Evolutionary conservation across 2,113 vertebrate species (phyloP), one percentile per base, ranked within the genome.

Genomic region (Stegastes partitus): DNA sequence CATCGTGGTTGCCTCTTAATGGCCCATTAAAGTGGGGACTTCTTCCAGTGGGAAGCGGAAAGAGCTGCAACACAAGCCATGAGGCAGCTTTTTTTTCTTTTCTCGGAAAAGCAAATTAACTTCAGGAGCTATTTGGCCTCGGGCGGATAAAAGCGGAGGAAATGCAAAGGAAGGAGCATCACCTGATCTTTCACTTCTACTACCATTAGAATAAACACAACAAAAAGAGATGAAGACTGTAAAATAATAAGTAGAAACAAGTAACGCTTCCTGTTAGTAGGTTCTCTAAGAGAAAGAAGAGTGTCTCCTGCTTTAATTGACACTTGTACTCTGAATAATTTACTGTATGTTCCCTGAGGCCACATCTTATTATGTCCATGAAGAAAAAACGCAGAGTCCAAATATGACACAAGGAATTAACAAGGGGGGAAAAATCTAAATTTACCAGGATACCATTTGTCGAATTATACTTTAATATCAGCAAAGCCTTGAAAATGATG

Each of bases 1-100:
- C 82, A 84, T 89, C 49, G 18, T 68, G 86, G 88, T 84, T 83
- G 71, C 63, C 73, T 85, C 82, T 79, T 89, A 91, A 91, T 86
- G 87, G 83, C 16, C 91, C 83, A 88, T 93, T 92, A 90, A 88
- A 86, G 64, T 25, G 3, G 49, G 63, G 56, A 21, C 73, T 34
- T 18, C 45, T 76, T 84, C 77, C 83, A 90, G 55, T 79, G 28
- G 83, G 71, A 87, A 85, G 81, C 73, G 74, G 86, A 85, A 86
- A 71, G 77, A 64, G 83, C 73, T 64, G 49, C 45, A 84, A 73
- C 50, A 76, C 49, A 83, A 84, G 64, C 34, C 53, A 76, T 84
- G 12, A 72, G 65, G 74, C 74, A 78, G 89, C 76, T 51, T 49
- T 68, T 84, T 70, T 70, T 64, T 69, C 22, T 31, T 53, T 26